Base-by-base conservation (phyloP, 2,888 invertebrate species). In the Lasioglossum vierecki region DNA sequence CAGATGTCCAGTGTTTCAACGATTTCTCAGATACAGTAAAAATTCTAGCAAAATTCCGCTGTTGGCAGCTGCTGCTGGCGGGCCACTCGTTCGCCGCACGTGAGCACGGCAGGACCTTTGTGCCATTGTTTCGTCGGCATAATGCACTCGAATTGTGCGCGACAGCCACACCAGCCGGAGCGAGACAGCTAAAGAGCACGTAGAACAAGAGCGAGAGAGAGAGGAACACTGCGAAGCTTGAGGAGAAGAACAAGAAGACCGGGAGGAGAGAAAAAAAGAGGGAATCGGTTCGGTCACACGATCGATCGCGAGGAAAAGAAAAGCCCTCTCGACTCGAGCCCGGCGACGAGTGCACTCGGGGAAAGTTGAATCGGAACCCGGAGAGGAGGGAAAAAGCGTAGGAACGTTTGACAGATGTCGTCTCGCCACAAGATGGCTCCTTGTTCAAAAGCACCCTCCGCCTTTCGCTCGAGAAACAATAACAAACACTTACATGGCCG, bases 241-340 rank as follows among this genome's bases (percentile, higher is more conserved):
- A 66, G 35, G 35, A 18, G 18, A 68, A 68, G 68, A 68, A 68
- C 22, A 68, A 77, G 70, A 46, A 35, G 66, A 53, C 41, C 63
- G 6, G 30, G 63, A 63, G 60, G 46, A 66, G 57, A 60, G 83
- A 78, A 79, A 83, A 82, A 79, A 70, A 83, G 71, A 70, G 82
- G 74, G 83, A 89, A 89, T 89, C 87, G 88, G 83, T 79, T 81
- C 71, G 88, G 88, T 88, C 90, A 78, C 88, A 90, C 88, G 90
- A 90, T 90, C 90, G 90, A 90, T 90, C 87, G 88, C 72, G 79
- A 80, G 87, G 60, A 82, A 83, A 85, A 89, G 87, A 90, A 90
- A 90, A 88, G 88, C 86, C 79, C 84, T 81, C 87, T 84, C 81
- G 80, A 83, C 88, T 83, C 75, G 82, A 77, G 60, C 30, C 26